These are phyloP conservation scores for Lophius piscatorius DNA, from an alignment of 2,113 vertebrate species.

Conservation along the genomic window DNA sequence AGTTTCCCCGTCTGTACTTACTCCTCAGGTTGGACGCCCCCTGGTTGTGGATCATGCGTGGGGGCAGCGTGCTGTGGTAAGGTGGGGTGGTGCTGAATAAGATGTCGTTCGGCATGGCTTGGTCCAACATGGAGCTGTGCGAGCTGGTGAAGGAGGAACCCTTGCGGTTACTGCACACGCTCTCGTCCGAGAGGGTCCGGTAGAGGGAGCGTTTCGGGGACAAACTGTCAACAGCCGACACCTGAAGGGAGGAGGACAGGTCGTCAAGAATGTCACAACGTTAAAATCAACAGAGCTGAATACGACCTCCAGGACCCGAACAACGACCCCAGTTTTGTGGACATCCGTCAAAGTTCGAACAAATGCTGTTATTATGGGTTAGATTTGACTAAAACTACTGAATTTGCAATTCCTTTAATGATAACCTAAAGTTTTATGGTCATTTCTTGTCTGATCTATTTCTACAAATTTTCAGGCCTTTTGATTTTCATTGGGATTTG, in stretches of 20 bases:
- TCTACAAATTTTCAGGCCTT: no score
- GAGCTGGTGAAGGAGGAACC: conserved; percentile 90
- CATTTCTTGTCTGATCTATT: no score
- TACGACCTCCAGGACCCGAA: neutral
- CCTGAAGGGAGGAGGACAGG: conserved; percentile 67
- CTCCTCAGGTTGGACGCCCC: conserved; percentile 87
- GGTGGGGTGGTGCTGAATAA: conserved; percentile 95
- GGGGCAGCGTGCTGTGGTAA: conserved; percentile 90
- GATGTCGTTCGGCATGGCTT: conserved; percentile 92
- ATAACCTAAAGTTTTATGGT: no score
- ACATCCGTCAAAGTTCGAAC: no score
- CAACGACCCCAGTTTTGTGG: neutral
- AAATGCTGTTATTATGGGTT: no score
- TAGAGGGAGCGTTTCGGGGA: conserved; percentile 89
- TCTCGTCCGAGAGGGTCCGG: conserved; percentile 94
- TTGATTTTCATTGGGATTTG: no score
- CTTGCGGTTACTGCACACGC: conserved; percentile 90
- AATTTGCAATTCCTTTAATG: no score
- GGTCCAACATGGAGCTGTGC: conserved; percentile 92
- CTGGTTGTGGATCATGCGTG: conserved; percentile 83
- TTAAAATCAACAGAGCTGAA: neutral
- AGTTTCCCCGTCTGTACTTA: conserved; percentile 77
- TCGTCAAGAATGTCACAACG: conserved; percentile 14
- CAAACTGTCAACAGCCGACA: conserved; percentile 82
- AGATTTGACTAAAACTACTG: no score